phyloP scores from a whole-genome alignment of 92 coral and sea anemone genomes.

The Virgularia gustaviana region DNA sequence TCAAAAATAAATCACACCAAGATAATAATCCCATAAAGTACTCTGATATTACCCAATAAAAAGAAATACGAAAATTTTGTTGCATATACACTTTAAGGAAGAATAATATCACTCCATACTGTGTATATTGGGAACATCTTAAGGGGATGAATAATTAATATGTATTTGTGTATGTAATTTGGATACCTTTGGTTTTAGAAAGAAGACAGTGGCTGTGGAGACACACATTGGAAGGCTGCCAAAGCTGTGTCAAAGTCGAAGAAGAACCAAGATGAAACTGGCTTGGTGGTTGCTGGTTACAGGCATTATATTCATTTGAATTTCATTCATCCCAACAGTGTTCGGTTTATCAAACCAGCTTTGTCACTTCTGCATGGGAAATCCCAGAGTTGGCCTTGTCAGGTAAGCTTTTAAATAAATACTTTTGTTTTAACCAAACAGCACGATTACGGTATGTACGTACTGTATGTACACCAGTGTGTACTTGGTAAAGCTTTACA shows the following conservation, averaged over 20 bases:
- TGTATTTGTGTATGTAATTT: background rate
- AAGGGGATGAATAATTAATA: background rate
- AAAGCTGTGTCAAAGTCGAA: conserved; percentile 34
- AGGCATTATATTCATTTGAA: conserved; percentile 46
- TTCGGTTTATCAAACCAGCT: conserved; percentile 44
- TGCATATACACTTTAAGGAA: too few relatives aligned
- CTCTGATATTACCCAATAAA: too few relatives aligned
- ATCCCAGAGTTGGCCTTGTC: conserved; percentile 54
- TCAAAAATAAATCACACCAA: too few relatives aligned
- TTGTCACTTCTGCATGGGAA: conserved; percentile 57
- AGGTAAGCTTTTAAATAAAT: conserved; percentile 13
- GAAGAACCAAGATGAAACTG: conserved; percentile 44
- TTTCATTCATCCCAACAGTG: conserved; percentile 21
- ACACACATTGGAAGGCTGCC: conserved; percentile 47
- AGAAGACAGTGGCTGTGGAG: conserved; percentile 43
- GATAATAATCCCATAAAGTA: too few relatives aligned
- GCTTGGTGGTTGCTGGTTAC: conserved; percentile 47
- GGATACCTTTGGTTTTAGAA: conserved; percentile 11
- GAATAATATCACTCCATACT: background rate
- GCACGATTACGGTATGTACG: background rate
- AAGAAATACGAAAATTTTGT: too few relatives aligned
- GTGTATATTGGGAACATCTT: background rate
- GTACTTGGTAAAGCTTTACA: too few relatives aligned
- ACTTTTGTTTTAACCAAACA: background rate
- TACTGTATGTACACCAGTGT: background rate